Evolutionary conservation across 1,140 invertebrate genomes (phyloP).

Genomic region (Leptopilina boulardi): DNA sequence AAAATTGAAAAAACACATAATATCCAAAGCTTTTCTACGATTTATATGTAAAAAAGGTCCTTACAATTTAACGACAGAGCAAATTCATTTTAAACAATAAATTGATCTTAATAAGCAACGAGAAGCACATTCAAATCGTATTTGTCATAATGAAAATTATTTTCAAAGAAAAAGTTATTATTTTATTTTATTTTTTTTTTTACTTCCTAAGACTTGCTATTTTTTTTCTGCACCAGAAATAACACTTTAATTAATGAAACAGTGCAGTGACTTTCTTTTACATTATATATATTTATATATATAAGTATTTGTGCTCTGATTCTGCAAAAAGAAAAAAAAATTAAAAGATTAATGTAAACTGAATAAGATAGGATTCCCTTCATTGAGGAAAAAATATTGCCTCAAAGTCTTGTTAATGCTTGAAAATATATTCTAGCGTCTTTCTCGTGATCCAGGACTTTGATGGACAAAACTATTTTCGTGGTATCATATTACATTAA

Average conservation of each 20-base stretch:
- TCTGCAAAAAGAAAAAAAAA: neutral
- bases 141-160: neutral
- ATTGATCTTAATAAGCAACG: neutral
- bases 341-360: neutral
- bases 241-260: neutral
- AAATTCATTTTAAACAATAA: constrained; percentile 1
- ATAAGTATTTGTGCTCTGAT: constrained; percentile 28
- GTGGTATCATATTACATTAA: constrained; percentile 9
- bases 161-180: neutral
- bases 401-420: constrained; percentile 20
- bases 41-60: neutral
- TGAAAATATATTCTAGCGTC: constrained; percentile 31
- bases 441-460: constrained; percentile 1
- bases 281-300: too few species aligned
- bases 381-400: constrained; percentile 17
- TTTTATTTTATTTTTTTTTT: neutral
- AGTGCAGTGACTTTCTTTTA: constrained; percentile 31
- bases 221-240: neutral
- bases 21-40: neutral
- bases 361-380: constrained; percentile 4
- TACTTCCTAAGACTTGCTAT: neutral
- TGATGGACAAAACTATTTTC: constrained; percentile 16
- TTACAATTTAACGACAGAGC: neutral
- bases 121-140: constrained; percentile 5
- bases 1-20: neutral